Base-by-base conservation (phyloP, 2,888 invertebrate species). In the Standfussiana lucernea region DNA sequence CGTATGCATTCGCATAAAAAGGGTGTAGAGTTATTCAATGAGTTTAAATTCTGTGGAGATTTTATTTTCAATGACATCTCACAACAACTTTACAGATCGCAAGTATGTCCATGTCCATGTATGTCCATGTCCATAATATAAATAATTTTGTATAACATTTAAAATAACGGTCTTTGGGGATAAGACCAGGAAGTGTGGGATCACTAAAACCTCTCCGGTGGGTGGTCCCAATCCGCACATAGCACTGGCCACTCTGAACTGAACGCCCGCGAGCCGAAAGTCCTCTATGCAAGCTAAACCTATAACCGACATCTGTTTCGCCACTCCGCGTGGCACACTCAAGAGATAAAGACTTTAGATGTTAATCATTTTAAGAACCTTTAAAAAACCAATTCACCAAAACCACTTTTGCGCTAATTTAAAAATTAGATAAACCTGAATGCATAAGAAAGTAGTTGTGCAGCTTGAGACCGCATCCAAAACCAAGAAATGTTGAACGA, bases 401-500 rank as follows among this genome's bases (percentile, higher is more conserved):
- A 61, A 21, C 21, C 32, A 28, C 11, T 53, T 50, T 50, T 50
- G 3, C 11, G 11, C 24, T 11, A 24, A 53, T n/a, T 18, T 4
- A 59, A 59, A 59, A 32, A 40, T 8, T 15, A 15, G 18, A n/a
- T 37, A 64, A 37, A 64, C n/a, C n/a, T n/a, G n/a, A 64, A 35
- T 37, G 8, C 15, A 21, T 40, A 61, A 62, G 35, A 72, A 65
- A 78, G 69, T 47, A 42, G 47, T 35, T 35, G 18, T 7, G 28
- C 15, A 56, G 0, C 15, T 47, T n/a, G 24, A 47, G 28, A 45
- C 53, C n/a, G 28, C 40, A 56, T 18, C 1, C 32, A n/a, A 32
- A 40, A 37, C 18, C 24, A 77, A 78, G 37, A 40, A 40, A 47
- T 35, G 13, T 47, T 53, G 40, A 65, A 72, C 80, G 50, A 79